Base-by-base conservation (phyloP, 2,113 vertebrate species). In the Anoplopoma fimbria region DNA sequence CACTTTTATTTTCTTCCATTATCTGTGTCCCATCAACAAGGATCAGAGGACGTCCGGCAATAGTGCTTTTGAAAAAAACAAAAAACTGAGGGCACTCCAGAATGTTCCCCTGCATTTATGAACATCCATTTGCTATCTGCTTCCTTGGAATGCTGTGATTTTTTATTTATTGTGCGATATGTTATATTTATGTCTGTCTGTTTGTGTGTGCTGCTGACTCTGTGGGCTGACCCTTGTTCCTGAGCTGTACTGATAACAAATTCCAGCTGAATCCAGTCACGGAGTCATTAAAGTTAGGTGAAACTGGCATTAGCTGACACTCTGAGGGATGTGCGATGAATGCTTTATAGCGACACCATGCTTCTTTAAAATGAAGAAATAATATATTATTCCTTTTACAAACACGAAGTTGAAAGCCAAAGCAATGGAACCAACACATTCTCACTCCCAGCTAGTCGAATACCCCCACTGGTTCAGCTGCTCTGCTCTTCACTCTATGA, bases 11-110 rank as follows among this genome's bases (percentile, higher is more conserved):
- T 51, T 51, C 21, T 49, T 5, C 13, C 42, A 21, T 62, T 57
- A 40, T 64, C 57, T 65, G 6, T n/a, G 47, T 21, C 15, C 7
- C 58, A 69, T 17, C 69, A 58, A 65, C 82, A 19, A 49, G 58
- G 45, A 45, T 65, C 27, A 53, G 65, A 34, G 4, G 27, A n/a
- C 3, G 38, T 62, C 33, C 65, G 27, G n/a, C 12, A 36, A 38
- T 23, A 9, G 77, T 45, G 63, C 21, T 27, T 25, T 73, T 64
- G n/a, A n/a, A n/a, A n/a, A n/a, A n/a, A 25, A 36, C n/a, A n/a
- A 29, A 42, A 29, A 47, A 67, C 68, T 67, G 29, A 83, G 8
- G 27, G 42, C 61, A 72, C 82, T 62, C 33, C 33, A 27, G 1
- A 12, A 62, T 31, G 27, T 55, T 47, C 62, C 63, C 21, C 34